Evolutionary conservation across 2,888 invertebrate genomes (phyloP).

Genomic region (Cantharis rufa): DNA sequence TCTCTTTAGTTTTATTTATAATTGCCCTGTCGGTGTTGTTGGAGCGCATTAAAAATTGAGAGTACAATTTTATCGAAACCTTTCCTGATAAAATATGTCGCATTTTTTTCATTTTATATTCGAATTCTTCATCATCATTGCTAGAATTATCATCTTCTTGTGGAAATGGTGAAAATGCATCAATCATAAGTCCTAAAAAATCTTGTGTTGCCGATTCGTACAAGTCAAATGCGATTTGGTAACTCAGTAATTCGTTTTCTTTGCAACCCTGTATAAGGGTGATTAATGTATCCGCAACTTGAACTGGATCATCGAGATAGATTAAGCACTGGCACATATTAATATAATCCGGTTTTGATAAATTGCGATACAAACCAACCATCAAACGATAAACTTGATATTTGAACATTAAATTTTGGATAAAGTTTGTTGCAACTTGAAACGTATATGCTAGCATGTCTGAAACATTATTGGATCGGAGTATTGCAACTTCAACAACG

Average conservation of each 20-base stretch:
- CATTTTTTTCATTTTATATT: slow-evolving; percentile 83
- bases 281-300: slow-evolving; percentile 93
- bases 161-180: slow-evolving; percentile 62
- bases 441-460: slow-evolving; percentile 94
- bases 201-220: slow-evolving; percentile 99
- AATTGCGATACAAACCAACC: slow-evolving; percentile 85
- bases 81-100: slow-evolving; percentile 93
- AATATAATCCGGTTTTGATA: slow-evolving; percentile 93
- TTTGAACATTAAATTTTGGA: slow-evolving; percentile 92
- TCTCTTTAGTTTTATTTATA: slow-evolving; percentile 91
- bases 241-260: slow-evolving; percentile 91
- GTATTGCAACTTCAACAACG: slow-evolving; percentile 89
- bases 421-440: slow-evolving; percentile 93
- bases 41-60: slow-evolving; percentile 96
- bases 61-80: slow-evolving; percentile 92
- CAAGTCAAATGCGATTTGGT: slow-evolving; percentile 98
- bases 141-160: too few relatives aligned
- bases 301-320: slow-evolving; percentile 90
- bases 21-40: slow-evolving; percentile 97
- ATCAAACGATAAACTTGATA: slow-evolving; percentile 87
- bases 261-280: slow-evolving; percentile 79
- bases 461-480: slow-evolving; percentile 86
- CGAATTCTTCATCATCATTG: slow-evolving; percentile 57
- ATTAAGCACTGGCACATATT: slow-evolving; percentile 98
- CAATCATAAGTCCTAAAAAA: slow-evolving; percentile 85